Conservation (phyloP, 2,797 vertebrate genomes). For the Spinus olivaceus region DNA sequence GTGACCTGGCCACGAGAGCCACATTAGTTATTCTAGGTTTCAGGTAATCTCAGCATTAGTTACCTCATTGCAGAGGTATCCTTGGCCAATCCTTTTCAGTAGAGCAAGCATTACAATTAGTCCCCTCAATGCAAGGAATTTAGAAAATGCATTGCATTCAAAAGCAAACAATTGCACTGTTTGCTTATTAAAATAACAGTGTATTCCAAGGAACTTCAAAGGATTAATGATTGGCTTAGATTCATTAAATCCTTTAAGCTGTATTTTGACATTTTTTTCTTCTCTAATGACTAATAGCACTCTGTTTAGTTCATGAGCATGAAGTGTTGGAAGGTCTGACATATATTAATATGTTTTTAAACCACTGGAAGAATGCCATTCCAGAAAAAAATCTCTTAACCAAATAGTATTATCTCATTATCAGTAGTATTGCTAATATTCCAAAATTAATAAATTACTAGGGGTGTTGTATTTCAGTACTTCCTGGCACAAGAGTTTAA, state of each 20-base stretch:
- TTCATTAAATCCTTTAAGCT: neutral
- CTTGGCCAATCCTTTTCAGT: neutral
- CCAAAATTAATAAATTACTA: neutral
- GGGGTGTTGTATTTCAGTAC: neutral
- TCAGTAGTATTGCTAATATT: neutral
- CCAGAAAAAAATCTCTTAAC: neutral
- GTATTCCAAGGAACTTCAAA: neutral
- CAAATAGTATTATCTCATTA: neutral
- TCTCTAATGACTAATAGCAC: neutral
- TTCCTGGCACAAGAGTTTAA: neutral
- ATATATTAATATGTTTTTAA: neutral
- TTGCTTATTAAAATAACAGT: neutral
- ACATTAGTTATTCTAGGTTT: neutral
- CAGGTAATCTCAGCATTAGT: neutral
- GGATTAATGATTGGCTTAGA: neutral
- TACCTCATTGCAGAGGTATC: neutral
- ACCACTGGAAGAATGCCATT: neutral
- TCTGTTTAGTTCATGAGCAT: neutral
- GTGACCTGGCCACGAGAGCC: neutral
- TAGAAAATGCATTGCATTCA: neutral
- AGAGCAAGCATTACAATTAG: neutral
- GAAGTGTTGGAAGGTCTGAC: neutral
- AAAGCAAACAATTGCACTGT: neutral
- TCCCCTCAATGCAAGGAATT: neutral
- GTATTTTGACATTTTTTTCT: constrained; percentile 28